Evolutionary conservation across 2,797 vertebrate genomes (phyloP).

Genomic region (Muscicapa striata): DNA sequence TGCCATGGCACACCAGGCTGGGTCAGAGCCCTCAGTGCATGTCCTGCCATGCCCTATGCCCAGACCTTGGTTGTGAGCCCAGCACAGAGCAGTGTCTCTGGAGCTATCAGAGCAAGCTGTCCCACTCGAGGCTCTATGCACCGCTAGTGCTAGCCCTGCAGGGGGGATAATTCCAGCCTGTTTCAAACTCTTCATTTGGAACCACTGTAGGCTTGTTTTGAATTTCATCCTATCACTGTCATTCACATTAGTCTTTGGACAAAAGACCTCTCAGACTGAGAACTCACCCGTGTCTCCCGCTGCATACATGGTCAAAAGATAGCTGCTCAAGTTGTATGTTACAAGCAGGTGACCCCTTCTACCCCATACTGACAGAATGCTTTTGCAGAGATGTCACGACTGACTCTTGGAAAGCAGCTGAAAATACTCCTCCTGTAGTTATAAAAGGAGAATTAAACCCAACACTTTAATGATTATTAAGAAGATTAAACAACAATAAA

Average conservation of each 20-base stretch:
- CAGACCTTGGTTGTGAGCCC: neutral
- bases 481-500: neutral
- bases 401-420: neutral
- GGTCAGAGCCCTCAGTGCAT: neutral
- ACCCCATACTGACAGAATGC: neutral
- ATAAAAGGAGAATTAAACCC: neutral
- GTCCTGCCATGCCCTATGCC: neutral
- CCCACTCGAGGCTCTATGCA: neutral
- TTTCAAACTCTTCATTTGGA: neutral
- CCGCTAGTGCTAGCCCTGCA: neutral
- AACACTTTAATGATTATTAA: neutral
- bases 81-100: fast-evolving
- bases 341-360: neutral
- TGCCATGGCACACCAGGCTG: neutral
- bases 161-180: neutral
- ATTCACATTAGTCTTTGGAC: neutral
- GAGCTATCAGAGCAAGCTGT: neutral
- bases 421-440: neutral
- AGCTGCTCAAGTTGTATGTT: neutral
- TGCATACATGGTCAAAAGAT: neutral
- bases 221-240: neutral
- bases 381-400: neutral
- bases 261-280: neutral
- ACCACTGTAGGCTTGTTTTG: neutral
- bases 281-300: neutral